Evolutionary conservation across 2,888 invertebrate genomes (phyloP).

Genomic region (Calephelis perditalis): DNA sequence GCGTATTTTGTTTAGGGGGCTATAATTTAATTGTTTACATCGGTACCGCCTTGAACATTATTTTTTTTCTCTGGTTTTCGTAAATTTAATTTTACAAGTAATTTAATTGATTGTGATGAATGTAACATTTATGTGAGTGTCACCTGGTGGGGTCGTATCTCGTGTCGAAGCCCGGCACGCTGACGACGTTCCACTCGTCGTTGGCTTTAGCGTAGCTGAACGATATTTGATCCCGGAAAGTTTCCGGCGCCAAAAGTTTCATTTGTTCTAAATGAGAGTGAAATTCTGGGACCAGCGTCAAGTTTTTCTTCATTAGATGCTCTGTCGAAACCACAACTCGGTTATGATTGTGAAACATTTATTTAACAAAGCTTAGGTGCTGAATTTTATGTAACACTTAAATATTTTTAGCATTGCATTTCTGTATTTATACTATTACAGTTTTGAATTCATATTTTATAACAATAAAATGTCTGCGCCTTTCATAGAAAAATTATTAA

Average conservation of each 20-base stretch:
- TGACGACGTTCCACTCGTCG: conserved; percentile 91
- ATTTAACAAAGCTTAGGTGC: neutral
- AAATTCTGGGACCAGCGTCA: conserved; percentile 93
- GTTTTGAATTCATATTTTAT: no score
- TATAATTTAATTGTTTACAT: no score
- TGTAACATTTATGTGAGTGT: conserved; percentile 29
- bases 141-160: conserved; percentile 91
- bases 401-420: no score
- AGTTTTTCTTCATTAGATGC: conserved; percentile 88
- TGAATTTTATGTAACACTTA: no score
- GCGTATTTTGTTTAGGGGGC: no score
- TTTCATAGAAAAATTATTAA: no score
- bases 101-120: no score
- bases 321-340: conserved; percentile 58
- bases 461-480: no score
- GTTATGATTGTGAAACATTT: conserved; percentile 3
- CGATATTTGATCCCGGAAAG: conserved; percentile 91
- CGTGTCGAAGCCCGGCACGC: conserved; percentile 89
- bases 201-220: conserved; percentile 90
- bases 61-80: no score
- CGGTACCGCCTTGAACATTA: no score
- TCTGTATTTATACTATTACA: no score
- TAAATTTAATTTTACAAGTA: no score
- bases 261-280: conserved; percentile 97
- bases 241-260: conserved; percentile 88